Base-by-base conservation (phyloP, 1,140 invertebrate genomes). In the Drosophila mayri region DNA sequence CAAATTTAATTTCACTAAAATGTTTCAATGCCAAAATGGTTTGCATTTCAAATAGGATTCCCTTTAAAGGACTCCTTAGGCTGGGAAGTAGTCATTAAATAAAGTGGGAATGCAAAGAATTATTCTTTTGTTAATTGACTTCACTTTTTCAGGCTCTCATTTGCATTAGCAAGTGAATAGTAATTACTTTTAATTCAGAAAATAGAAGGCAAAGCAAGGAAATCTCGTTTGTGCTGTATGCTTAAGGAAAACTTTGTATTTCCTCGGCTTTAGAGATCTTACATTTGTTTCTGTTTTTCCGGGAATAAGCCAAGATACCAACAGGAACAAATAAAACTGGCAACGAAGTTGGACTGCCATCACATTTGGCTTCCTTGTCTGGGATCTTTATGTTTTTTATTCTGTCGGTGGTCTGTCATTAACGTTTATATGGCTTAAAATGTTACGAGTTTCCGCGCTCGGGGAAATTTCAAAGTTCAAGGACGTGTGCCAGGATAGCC, bases 381-480 rank as follows among this genome's bases (percentile, higher is more conserved):
- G 64, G 18, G 32, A 81, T 49, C 40, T 64, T 37, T 22, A 16
- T 54, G 38, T 25, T 28, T 44, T 58, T 55, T 67, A 22, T 49
- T 22, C 30, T 5, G 11, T 32, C 28, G 16, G 22, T 43, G 16
- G 54, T 64, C 62, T 43, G 38, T 60, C 52, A 55, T 55, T 55
- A 55, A 55, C 52, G 18, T 37, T 63, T 64, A 37, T 63, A 46
- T 63, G 58, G 25, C 32, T 46, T 25, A 20, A 66, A 66, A 66
- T 66, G 22, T 38, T 61, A 64, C 30, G 71, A 70, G 30, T 54
- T 67, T 55, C n/a, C 25, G 30, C 14, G 20, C 28, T 37, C n/a
- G 32, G 43, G 25, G 18, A 55, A 70, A 70, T 64, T 54, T 44
- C 16, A 82, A 77, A 70, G 74, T 81, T 83, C 74, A 82, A 65